Evolutionary conservation across 2,113 vertebrate genomes (phyloP), one percentile per base, ranked within the genome.

Genomic region (Neotragus moschatus): DNA sequence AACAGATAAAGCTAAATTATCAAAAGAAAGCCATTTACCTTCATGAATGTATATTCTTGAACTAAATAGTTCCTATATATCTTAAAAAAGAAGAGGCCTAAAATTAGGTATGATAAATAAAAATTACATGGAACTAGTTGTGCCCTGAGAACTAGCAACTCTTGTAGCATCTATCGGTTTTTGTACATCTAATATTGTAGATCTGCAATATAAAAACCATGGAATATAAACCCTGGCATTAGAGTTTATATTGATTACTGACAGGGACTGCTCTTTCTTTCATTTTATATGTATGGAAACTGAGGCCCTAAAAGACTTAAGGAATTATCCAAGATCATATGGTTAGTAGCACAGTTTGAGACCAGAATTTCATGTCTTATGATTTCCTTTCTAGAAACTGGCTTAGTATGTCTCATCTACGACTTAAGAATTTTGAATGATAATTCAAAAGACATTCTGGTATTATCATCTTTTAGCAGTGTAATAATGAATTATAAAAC

Each of bases 351-450:
- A 79, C 30, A 95, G 13, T 17, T 73, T n/a, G 95, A 56, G 88
- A 82, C 2, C 23, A 73, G 53, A 82, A 92, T 91, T 84, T 87
- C 61, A 53, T 14, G 26, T 70, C 88, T 85, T 56, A 96, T 2
- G 60, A 88, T 66, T 94, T 94, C 39, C 87, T 75, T 91, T 95
- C 91, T 94, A 97, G 89, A 94, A 97, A 94, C 1, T 96, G 77
- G 61, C 92, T 95, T 94, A 84, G 8, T 58, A 79, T 47, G 80
- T 84, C 82, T 94, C 25, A 84, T 87, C 90, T 95, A 93, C 81
- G 88, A 95, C 49, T 95, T 63, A 49, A 97, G 90, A 91, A 95
- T 92, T 96, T 11, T 91, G 51, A 91, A 96, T 70, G 33, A 82
- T 79, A 87, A 95, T 60, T 80, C 30, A 95, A 95, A 96, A 96